phyloP scores from a whole-genome alignment of 2,797 vertebrate species.

The Tinamus major region DNA sequence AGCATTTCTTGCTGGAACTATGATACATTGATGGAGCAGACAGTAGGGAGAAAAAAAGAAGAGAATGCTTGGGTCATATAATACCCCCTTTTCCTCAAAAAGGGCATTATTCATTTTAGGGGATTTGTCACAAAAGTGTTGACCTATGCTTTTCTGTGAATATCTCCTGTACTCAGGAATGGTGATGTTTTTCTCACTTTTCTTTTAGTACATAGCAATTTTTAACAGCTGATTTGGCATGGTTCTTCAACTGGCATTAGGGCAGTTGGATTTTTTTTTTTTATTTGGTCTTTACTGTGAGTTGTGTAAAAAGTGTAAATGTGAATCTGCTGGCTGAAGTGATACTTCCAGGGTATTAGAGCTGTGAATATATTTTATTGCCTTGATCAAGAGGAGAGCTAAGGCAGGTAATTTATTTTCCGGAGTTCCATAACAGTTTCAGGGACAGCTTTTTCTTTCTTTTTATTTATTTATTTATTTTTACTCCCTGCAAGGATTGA shows the following conservation, averaged over 20 bases:
- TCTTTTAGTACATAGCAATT: neutral
- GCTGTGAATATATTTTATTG: neutral
- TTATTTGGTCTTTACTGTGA: neutral
- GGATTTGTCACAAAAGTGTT: neutral
- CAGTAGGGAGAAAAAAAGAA: neutral
- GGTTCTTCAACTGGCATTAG: neutral
- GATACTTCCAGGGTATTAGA: neutral
- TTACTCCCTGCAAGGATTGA: neutral
- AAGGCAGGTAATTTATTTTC: neutral
- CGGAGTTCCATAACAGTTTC: neutral
- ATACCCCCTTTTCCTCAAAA: neutral
- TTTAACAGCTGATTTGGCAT: neutral
- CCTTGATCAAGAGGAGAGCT: neutral
- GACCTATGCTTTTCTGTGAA: neutral
- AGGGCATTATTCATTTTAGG: neutral
- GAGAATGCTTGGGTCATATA: neutral
- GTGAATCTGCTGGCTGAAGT: neutral
- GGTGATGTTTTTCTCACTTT: neutral
- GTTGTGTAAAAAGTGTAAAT: neutral
- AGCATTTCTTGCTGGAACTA: neutral
- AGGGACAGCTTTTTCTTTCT: neutral
- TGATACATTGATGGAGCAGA: neutral
- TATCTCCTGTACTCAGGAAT: neutral
- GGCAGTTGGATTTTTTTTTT: neutral
- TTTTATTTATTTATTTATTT: neutral